Evolutionary conservation across 2,113 vertebrate species (phyloP), one percentile per base, ranked within the genome.

Genomic region (Clupea harengus): DNA sequence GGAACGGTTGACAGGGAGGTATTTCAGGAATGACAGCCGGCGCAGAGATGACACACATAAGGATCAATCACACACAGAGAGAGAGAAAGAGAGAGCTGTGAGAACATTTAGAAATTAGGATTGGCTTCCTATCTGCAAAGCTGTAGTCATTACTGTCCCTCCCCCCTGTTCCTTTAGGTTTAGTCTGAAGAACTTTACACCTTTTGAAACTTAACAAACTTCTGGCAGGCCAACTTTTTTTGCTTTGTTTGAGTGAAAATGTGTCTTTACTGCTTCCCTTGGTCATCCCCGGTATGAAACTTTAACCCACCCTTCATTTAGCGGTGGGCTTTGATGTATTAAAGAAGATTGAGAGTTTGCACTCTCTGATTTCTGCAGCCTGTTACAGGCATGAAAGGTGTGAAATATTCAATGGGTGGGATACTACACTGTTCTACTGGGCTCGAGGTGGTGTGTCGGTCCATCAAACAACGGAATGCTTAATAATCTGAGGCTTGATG

Each of bases 371-470:
- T 89, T 90, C 87, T 82, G 80, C 87, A 87, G 84, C 81, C 81
- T 45, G 39, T 39, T 39, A 39, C 39, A 39, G 39, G 39, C 39
- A 39, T 2, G 81, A 85, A 83, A 57, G 45, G 89, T 57, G 45
- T 88, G 89, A 85, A 91, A 91, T 87, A 88, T 89, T 91, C 81
- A 89, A 83, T 78, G 52, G 75, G 39, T 85, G 88, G 89, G 90
- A 91, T 83, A 75, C 82, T 82, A 60, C 84, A 83, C 60, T 67
- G 81, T 89, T 88, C 84, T 75, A 22, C 45, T 82, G 45, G 28
- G 45, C 64, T 80, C 78, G 44, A 82, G 82, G 82, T 45, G 82
- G 54, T 82, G 83, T 87, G 83, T 82, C 85, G 86, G 85, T 44
- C 88, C 86, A 81, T 84, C 86, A 87, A 85, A 88, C 84, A 89